phyloP scores from a whole-genome alignment of 1,140 invertebrate species.

The Euura lappo region DNA sequence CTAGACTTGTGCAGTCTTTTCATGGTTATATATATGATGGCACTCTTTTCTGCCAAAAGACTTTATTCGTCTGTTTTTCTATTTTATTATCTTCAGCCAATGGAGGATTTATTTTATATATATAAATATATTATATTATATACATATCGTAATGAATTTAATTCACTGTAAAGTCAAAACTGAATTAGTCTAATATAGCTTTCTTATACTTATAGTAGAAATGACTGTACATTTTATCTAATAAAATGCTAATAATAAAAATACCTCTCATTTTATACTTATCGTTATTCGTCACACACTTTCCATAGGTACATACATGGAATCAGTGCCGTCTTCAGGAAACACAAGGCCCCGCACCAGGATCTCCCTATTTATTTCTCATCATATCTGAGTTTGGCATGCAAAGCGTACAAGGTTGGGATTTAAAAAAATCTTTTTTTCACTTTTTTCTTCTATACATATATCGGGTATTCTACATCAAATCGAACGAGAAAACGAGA shows the following conservation, averaged over 20 bases:
- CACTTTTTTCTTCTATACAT: no score
- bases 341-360: no score
- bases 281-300: no score
- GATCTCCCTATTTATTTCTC: no score
- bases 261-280: neutral
- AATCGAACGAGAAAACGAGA: no score
- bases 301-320: no score
- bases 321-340: no score
- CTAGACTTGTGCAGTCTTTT: constrained; percentile 36
- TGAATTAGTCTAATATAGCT: constrained; percentile 58
- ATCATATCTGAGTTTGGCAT: no score
- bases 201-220: constrained; percentile 52
- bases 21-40: constrained; percentile 25
- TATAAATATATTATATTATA: constrained; percentile 24
- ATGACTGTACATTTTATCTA: constrained; percentile 61
- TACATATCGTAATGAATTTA: constrained; percentile 39
- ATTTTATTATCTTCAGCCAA: constrained; percentile 53
- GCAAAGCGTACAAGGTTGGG: no score
- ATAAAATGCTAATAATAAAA: constrained; percentile 54
- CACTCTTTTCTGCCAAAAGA: constrained; percentile 26
- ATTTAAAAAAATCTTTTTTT: no score
- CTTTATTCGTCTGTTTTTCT: constrained; percentile 29
- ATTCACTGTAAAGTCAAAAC: constrained; percentile 56
- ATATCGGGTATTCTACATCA: no score
- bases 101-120: constrained; percentile 58